Conservation (phyloP, 2,797 vertebrate species). For the Vireo griseus region DNA sequence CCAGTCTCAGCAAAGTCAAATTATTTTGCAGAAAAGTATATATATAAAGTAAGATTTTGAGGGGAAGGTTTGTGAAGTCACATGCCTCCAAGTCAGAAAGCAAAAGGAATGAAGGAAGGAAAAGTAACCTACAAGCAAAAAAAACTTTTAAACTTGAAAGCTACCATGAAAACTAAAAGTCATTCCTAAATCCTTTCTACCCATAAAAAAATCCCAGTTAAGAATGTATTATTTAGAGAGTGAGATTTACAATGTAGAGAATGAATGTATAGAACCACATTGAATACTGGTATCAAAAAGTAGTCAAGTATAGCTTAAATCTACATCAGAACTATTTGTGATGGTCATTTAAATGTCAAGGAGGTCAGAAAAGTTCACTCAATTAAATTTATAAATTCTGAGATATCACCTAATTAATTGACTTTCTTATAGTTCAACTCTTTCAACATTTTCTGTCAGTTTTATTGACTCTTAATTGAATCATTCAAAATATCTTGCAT, state of each 20-base stretch:
- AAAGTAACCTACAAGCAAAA: neutral
- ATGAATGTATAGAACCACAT: neutral
- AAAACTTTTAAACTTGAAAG: neutral
- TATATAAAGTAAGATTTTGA: neutral
- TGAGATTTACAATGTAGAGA: neutral
- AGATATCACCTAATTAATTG: neutral
- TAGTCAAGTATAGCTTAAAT: neutral
- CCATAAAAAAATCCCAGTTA: neutral
- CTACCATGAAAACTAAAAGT: neutral
- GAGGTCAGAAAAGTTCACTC: neutral
- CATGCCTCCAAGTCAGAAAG: neutral
- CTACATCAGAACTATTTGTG: neutral
- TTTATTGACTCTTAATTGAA: neutral
- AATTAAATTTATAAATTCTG: neutral
- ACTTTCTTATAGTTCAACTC: neutral
- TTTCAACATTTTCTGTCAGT: neutral
- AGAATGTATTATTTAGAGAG: neutral
- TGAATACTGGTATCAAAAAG: neutral
- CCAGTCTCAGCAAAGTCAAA: neutral
- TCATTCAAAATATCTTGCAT: neutral
- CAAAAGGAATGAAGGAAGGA: neutral
- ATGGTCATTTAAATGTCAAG: neutral
- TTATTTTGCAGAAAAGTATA: neutral
- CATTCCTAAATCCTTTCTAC: neutral
- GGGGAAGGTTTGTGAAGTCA: neutral